These are phyloP conservation scores for Yoshiicerus persimilis DNA, from an alignment of 1,140 invertebrate genomes.

Conservation along the genomic window DNA sequence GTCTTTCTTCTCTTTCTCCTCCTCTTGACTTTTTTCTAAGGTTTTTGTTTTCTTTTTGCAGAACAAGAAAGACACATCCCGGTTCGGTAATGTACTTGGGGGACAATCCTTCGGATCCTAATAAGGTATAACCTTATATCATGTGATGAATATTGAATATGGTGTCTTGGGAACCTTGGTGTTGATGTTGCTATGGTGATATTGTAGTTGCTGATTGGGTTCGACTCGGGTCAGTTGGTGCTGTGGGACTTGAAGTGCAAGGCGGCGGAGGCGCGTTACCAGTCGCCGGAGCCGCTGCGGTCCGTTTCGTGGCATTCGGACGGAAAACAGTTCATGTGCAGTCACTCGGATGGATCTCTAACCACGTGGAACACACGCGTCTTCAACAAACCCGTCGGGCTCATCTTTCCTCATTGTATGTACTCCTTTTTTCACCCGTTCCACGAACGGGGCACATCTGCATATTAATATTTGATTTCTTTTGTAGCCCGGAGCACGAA, in stretches of 20 bases:
- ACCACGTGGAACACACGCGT: constrained; percentile 84
- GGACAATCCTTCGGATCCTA: constrained; percentile 92
- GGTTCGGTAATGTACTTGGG: constrained; percentile 91
- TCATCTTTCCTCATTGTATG: constrained; percentile 89
- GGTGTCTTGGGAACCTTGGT: not conserved
- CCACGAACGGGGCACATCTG: too few species aligned
- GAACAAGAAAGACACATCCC: constrained; percentile 90
- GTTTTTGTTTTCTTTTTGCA: constrained; percentile 58
- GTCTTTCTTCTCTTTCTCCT: constrained; percentile 57
- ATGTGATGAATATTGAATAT: not conserved
- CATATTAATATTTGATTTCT: not conserved
- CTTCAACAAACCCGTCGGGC: constrained; percentile 71
- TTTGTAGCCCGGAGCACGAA: constrained; percentile 79
- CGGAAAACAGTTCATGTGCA: constrained; percentile 96
- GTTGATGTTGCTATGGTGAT: not conserved
- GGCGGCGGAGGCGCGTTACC: constrained; percentile 77
- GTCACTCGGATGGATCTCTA: constrained; percentile 91
- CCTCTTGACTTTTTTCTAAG: not conserved
- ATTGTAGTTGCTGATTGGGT: constrained; percentile 89
- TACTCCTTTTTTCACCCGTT: too few species aligned
- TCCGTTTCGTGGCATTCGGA: constrained; percentile 96
- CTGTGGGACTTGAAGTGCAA: constrained; percentile 91
- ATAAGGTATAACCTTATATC: constrained; percentile 70
- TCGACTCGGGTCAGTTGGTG: constrained; percentile 89
- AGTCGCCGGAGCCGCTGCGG: constrained; percentile 74